Base-by-base conservation (phyloP, 1,140 invertebrate genomes). In the Heliconius congener region DNA sequence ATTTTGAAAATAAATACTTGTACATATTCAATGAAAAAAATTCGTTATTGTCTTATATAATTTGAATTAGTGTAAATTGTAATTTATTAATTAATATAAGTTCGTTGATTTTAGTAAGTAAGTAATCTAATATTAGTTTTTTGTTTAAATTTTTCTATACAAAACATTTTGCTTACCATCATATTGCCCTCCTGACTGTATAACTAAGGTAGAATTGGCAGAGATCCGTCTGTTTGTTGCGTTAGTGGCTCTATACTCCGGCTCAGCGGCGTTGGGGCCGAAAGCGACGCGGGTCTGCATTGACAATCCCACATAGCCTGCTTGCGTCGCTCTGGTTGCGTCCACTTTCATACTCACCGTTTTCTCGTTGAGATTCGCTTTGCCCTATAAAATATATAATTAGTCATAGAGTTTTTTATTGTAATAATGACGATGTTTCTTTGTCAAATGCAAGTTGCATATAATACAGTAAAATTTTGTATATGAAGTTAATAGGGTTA, bases 211-310 rank as follows among this genome's bases (percentile, higher is more conserved):
- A 50, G 96, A 96, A 80, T 96, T 95, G 42, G 95, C 96, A 23
- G 96, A 96, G 8, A 99, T 96, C n/a, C 91, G 85, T 71, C 95
- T 92, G 87, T 97, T 97, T 11, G 98, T 98, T 30, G 96, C 96
- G 79, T 96, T 96, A 19, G 95, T 97, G 0, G 98, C 97, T 80
- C 96, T 96, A 91, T 99, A 99, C 91, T 99, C 98, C 8, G 99
- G 98, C 46, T 98, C 95, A 0, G 99, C 98, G 1, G 96, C 98
- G 94, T 99, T 98, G 16, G 97, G 93, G 0, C 98, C 99, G 86
- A 97, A 98, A 1, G 97, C 98, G 3, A 97, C 98, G 72, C 99
- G 98, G 0, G 99, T 99, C 39, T 96, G 95, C 95, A 99, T 99
- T 11, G 97, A 95, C 42, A 97, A 95, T 1, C 98, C 97, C 78